phyloP scores from a whole-genome alignment of 2,113 vertebrate species.

The Thunnus thynnus region DNA sequence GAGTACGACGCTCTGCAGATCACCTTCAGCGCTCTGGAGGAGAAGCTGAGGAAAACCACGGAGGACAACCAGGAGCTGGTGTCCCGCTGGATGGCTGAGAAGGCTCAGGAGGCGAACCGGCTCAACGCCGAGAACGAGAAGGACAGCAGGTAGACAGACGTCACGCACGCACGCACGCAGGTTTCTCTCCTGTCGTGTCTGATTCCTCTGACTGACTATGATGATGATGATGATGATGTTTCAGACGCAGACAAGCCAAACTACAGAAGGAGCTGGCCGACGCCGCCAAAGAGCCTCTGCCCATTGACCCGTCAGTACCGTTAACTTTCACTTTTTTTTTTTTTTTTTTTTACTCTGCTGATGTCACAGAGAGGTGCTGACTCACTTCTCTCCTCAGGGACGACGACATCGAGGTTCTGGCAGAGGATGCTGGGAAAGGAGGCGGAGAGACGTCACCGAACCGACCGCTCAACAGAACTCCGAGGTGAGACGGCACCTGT shows the following conservation, averaged over 20 bases:
- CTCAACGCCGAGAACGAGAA: constrained; percentile 98
- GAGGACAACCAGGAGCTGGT: constrained; percentile 99
- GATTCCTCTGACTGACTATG: neutral
- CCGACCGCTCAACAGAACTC: constrained; percentile 81
- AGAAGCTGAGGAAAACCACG: constrained; percentile 93
- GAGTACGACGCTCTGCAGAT: constrained; percentile 99
- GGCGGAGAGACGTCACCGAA: constrained; percentile 88
- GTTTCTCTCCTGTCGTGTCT: no score
- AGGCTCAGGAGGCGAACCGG: constrained; percentile 96
- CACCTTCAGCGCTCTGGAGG: constrained; percentile 96
- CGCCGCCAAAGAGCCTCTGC: constrained; percentile 96
- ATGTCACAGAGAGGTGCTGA: neutral
- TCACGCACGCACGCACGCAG: no score
- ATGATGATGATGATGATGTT: constrained; percentile 1
- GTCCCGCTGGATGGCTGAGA: constrained; percentile 98
- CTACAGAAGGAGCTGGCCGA: constrained; percentile 98
- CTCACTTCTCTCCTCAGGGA: constrained; percentile 85
- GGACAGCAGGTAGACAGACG: constrained; percentile 88
- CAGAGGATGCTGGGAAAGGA: constrained; percentile 90
- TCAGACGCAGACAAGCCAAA: constrained; percentile 93
- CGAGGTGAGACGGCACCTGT: constrained; percentile 84
- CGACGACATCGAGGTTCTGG: constrained; percentile 96
- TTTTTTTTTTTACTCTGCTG: no score
- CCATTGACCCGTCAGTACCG: constrained; percentile 92
- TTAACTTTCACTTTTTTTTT: neutral